phyloP scores from a whole-genome alignment of 2,797 vertebrate genomes.

The Bufotes viridis region DNA sequence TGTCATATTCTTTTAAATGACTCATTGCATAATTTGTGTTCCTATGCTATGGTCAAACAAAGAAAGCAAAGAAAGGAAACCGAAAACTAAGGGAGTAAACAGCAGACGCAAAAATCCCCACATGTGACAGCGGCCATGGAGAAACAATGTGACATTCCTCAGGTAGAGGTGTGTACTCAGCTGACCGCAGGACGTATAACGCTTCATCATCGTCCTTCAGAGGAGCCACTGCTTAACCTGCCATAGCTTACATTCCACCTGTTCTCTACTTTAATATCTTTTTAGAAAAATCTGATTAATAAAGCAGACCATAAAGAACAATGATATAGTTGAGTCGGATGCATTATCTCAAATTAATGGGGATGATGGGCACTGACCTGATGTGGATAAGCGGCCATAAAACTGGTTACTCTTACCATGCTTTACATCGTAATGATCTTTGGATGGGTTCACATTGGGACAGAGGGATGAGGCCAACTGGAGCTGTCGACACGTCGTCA shows the following conservation, averaged over 20 bases:
- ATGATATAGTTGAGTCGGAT: neutral
- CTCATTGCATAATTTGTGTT: conserved; percentile 46
- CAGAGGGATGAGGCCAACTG: too few species aligned
- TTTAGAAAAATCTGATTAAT: neutral
- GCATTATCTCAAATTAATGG: neutral
- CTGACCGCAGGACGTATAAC: neutral
- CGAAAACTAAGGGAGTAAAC: conserved; percentile 42
- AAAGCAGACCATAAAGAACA: neutral
- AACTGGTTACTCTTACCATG: too few species aligned
- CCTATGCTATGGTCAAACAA: neutral
- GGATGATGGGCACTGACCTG: too few species aligned
- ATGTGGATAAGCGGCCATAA: too few species aligned
- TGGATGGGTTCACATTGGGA: too few species aligned
- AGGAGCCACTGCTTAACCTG: neutral
- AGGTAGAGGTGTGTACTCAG: conserved; percentile 45
- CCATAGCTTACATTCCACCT: neutral
- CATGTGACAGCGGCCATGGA: neutral
- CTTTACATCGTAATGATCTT: too few species aligned
- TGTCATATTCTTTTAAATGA: conserved; percentile 17
- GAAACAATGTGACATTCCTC: conserved; percentile 38
- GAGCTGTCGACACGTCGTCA: too few species aligned
- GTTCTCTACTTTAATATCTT: neutral
- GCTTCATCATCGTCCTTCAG: neutral
- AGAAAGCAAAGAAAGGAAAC: conserved; percentile 56
- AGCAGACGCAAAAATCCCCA: conserved; percentile 31